phyloP scores from a whole-genome alignment of 2,888 invertebrate species.

The Cantharis rustica region DNA sequence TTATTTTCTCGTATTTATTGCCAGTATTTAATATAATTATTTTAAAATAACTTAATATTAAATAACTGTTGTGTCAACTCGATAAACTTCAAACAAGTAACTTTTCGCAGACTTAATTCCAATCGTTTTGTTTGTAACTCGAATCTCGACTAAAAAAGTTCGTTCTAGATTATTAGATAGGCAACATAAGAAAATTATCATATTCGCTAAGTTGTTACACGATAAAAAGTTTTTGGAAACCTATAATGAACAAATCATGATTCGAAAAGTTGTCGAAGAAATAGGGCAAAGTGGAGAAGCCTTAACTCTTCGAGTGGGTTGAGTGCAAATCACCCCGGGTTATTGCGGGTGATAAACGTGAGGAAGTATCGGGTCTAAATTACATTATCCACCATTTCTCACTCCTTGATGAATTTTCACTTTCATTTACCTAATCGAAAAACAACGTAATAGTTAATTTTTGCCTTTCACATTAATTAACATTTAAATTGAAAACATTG shows the following conservation, averaged over 20 bases:
- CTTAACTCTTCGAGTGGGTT: constrained; percentile 17
- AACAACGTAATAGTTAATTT: not conserved
- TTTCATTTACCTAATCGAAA: constrained; percentile 16
- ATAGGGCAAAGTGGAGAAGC: constrained; percentile 15
- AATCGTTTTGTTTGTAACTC: not conserved
- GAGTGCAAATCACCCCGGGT: constrained; percentile 10
- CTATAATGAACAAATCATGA: constrained; percentile 26
- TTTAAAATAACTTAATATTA: not conserved
- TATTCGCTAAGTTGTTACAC: constrained; percentile 8
- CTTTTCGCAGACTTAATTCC: not conserved
- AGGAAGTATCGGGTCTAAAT: constrained; percentile 20
- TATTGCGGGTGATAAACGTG: constrained; percentile 19
- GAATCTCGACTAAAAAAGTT: not conserved
- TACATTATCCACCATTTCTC: constrained; percentile 16
- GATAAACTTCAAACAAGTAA: not conserved
- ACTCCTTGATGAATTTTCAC: constrained; percentile 12
- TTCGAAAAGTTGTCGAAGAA: constrained; percentile 19
- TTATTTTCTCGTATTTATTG: not conserved
- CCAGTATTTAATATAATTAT: no score
- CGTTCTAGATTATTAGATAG: not conserved
- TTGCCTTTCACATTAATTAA: not conserved
- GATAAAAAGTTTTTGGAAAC: constrained; percentile 14
- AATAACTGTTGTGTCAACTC: not conserved
- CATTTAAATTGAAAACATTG: not conserved
- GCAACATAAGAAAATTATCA: constrained; percentile 13